Evolutionary conservation across 2,797 vertebrate genomes (phyloP).

Genomic region (Perodicticus potto): DNA sequence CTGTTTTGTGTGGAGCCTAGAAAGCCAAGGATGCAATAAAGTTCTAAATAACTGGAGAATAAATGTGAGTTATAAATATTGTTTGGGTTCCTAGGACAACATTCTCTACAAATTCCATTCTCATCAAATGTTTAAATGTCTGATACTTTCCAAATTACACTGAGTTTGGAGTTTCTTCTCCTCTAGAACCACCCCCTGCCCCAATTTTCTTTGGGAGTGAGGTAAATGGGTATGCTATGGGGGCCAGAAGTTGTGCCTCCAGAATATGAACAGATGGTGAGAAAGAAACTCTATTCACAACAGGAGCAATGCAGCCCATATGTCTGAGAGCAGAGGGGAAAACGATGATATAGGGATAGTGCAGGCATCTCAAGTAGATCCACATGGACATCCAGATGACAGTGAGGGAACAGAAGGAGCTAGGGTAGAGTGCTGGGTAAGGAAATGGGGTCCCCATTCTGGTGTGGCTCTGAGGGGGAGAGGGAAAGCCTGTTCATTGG

Average conservation of each 20-base stretch:
- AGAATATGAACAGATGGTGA: not conserved
- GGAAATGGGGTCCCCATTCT: not conserved
- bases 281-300: no score
- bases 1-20: not conserved
- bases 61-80: not conserved
- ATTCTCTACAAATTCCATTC: not conserved
- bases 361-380: fast-evolving
- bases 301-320: not conserved
- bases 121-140: not conserved
- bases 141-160: not conserved
- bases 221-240: no score
- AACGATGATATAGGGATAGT: fast-evolving
- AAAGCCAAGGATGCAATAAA: not conserved
- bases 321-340: not conserved
- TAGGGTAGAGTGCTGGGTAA: not conserved
- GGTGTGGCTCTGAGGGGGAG: not conserved
- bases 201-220: not conserved
- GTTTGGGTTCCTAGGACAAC: not conserved
- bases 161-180: not conserved
- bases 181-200: no score
- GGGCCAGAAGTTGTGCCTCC: fast-evolving
- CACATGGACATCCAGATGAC: not conserved
- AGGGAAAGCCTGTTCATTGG: not conserved
- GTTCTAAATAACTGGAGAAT: not conserved
- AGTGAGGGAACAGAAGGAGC: not conserved